Base-by-base conservation (phyloP, 1,140 invertebrate genomes). In the Tetramorium parvispinum region DNA sequence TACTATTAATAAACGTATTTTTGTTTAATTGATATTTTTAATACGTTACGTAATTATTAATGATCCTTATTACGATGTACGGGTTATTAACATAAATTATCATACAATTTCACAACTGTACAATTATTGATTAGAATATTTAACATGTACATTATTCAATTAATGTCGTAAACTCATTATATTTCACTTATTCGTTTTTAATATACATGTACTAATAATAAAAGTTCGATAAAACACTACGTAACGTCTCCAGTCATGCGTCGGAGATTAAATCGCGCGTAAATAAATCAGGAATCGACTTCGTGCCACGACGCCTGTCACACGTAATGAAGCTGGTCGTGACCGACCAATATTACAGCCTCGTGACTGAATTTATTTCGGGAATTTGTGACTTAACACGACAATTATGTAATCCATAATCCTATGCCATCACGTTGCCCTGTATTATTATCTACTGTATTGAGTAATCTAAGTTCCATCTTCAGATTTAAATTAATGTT, bases 341-440 rank as follows among this genome's bases (percentile, higher is more conserved):
- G 16, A 46, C 75, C 46, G 27, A 21, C 37, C 24, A 46, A 73
- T 73, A 57, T 82, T 43, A 73, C 27, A 57, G 78, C 16, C 49
- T 43, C 49, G 46, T 8, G 13, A 43, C 79, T 77, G 37, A 53
- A 73, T 85, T 89, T 66, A 79, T 78, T 86, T 71, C 37, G 24
- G 32, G 40, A 63, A 65, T 89, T 86, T 86, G 63, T 88, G 71
- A 87, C 81, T 79, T 85, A 89, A 83, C 57, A n/a, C 37, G 46
- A 46, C 21, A 68, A 77, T 91, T 91, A 90, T 63, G 55, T 91
- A 91, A 90, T 88, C 10, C 21, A 21, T 21, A 66, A 79, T 89
- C 77, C n/a, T 53, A 81, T 85, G 75, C 61, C 68, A 79, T 51
- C 53, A 63, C 46, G 49, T 73, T 71, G 61, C 21, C 11, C 16